Evolutionary conservation across 2,113 vertebrate genomes (phyloP), one percentile per base, ranked within the genome.

Genomic region (Solenodon paradoxus): DNA sequence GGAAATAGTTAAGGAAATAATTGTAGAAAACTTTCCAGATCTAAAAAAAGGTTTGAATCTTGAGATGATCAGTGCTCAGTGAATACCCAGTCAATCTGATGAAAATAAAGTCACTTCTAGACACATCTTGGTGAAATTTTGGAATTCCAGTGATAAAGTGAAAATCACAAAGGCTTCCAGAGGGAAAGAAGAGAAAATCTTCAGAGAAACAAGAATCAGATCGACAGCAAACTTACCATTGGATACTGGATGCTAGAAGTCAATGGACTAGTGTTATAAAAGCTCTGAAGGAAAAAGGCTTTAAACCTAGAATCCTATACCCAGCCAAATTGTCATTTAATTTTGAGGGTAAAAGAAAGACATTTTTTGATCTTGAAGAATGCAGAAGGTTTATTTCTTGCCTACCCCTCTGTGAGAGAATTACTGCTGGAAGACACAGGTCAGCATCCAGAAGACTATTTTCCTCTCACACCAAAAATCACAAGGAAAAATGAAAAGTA

Each of bases 61-160:
- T 20, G 57, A 88, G 12, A 78, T 96, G 19, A 11, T 81, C 47
- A 77, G 78, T 66, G 78, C 78, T 42, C 51, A 85, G 13, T 30
- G 71, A 20, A 24, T 93, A 40, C 81, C 93, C 7, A 91, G 47
- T 55, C 51, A 53, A 45, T 40, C 69, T 49, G 83, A 93, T 63
- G 19, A 69, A n/a, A 87, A 64, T 35, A 88, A 82, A 88, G 59
- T 75, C 28, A 96, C 90, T 24, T 82, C 78, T 30, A 93, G 90
- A 71, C 83, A 93, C 30, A 88, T 96, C 66, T 88, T 97, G 28
- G 90, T 96, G 82, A 96, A 42, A 63, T 95, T 96, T 78, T 66
- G n/a, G 28, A 92, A 55, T 85, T 40, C 40, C 8, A 42, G 10
- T 38, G 87, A 95, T 75, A 95, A 95, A 51, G 81, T 91, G 74